phyloP scores from a whole-genome alignment of 2,888 invertebrate species.

The Chirona hameri region DNA sequence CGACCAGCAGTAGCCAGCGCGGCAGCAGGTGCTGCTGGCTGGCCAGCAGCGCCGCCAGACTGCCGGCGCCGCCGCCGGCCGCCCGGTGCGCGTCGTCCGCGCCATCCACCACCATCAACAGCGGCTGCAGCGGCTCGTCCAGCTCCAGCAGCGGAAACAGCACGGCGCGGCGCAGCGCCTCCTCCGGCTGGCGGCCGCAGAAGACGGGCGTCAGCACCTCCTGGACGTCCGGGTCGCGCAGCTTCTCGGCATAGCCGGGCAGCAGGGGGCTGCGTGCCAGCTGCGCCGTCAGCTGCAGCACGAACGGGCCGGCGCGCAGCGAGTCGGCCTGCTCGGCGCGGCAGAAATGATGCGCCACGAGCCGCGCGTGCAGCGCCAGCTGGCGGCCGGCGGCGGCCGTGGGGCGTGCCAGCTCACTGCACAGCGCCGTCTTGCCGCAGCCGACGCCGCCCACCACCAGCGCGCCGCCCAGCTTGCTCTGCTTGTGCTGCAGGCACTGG shows the following conservation, averaged over 20 bases:
- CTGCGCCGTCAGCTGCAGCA: conserved; percentile 78
- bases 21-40: conserved; percentile 88
- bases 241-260: conserved; percentile 66
- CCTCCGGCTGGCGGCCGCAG: conserved; percentile 82
- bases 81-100: conserved; percentile 65
- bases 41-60: conserved; percentile 77
- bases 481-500: conserved; percentile 83
- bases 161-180: conserved; percentile 82
- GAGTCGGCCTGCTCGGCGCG: conserved; percentile 80
- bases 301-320: conserved; percentile 77
- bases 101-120: conserved; percentile 80
- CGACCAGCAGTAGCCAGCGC: conserved; percentile 85
- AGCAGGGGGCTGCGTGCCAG: conserved; percentile 55
- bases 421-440: conserved; percentile 88
- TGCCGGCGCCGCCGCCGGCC: conserved; percentile 43
- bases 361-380: conserved; percentile 63
- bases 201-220: conserved; percentile 72
- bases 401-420: conserved; percentile 72
- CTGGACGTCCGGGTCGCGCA: conserved; percentile 76
- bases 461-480: conserved; percentile 74
- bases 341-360: conserved; percentile 83
- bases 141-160: conserved; percentile 81
- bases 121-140: conserved; percentile 72
- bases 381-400: conserved; percentile 60
- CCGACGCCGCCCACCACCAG: conserved; percentile 87